A percentile compares a stretch with the other conserved stretches of the same genome.
These are phyloP conservation scores for Myiotriccus ornatus DNA, from an alignment of 2,797 vertebrate species.

Conservation along the genomic window DNA sequence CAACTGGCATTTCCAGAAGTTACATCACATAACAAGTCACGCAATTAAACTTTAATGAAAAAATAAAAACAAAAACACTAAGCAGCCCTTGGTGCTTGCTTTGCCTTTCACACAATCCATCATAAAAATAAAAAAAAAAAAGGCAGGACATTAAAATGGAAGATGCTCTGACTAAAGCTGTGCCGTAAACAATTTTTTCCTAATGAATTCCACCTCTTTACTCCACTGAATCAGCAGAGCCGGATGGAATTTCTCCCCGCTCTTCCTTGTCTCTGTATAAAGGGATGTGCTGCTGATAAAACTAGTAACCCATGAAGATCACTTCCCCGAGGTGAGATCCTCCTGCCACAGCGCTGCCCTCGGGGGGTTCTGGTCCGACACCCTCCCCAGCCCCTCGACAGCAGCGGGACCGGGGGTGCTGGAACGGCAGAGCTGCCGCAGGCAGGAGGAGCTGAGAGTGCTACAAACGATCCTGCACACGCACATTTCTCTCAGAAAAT, in stretches of 20 bases:
- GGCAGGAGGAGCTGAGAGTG: neutral
- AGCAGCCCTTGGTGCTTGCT: slow-evolving; percentile 69
- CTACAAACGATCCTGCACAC: accelerated
- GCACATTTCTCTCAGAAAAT: neutral
- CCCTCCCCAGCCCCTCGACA: neutral
- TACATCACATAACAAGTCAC: slow-evolving; percentile 77
- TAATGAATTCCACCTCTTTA: slow-evolving; percentile 75
- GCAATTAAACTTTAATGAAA: slow-evolving; percentile 75
- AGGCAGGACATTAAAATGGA: slow-evolving; percentile 70
- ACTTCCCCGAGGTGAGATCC: neutral
- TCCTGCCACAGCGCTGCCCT: neutral
- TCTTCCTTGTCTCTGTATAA: slow-evolving; percentile 13
- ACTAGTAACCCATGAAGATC: slow-evolving; percentile 21
- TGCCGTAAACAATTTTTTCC: slow-evolving; percentile 72
- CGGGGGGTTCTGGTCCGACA: neutral
- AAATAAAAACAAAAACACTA: slow-evolving; percentile 67
- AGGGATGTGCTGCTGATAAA: slow-evolving; percentile 45
- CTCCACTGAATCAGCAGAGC: slow-evolving; percentile 62
- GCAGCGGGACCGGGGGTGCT: accelerated
- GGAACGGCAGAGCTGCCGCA: accelerated
- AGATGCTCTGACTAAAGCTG: slow-evolving; percentile 67
- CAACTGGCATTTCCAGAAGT: slow-evolving; percentile 78
- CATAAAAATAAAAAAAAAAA: slow-evolving; percentile 26
- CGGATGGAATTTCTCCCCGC: slow-evolving; percentile 47
- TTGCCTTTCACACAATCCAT: slow-evolving; percentile 74